Base-by-base conservation (phyloP, 1,140 invertebrate species). In the Nymphalis io region DNA sequence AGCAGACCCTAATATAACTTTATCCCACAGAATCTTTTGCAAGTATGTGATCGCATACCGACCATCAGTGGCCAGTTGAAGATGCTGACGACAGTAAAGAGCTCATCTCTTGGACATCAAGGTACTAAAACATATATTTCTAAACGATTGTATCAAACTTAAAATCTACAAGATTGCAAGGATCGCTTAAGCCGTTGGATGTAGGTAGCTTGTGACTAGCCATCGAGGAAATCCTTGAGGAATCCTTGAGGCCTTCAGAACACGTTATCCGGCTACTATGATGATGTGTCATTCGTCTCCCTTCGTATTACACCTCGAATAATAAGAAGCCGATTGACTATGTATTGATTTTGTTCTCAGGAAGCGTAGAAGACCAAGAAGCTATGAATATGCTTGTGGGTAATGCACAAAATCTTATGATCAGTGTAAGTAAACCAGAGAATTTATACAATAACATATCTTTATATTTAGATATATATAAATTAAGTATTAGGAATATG, bases 331-430 rank as follows among this genome's bases (percentile, higher is more conserved):
- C 3, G 4, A 10, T 40, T 1, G 10, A 40, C 10, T 13, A 42
- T 13, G 12, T 3, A 48, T 18, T 40, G 16, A 16, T 51, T 59
- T 27, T 27, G 59, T 12, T 77, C 68, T 0, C 78, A 99, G 98
- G 97, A 81, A 98, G 97, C 0, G 97, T 99, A 86, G 99, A 99
- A 92, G 99, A 99, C 90, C 97, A 98, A 83, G 98, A 99, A 93
- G 98, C 98, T 0, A 99, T 99, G 33, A 98, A 99, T 83, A 99
- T 99, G 97, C 92, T 99, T 63, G 98, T 99, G 44, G 98, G 98
- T 55, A 99, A 99, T 92, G 99, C 99, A 15, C 98, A 99, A 90
- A 99, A 99, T 90, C 93, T 99, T 12, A 99, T 99, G 98, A 97
- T 98, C 84, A 99, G 98, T 75, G 98, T 94, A 86, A 93, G 93